Percentiles rank a stretch among this genome's conserved stretches.
These are phyloP conservation scores for Excalfactoria chinensis DNA, from an alignment of 2,113 vertebrate species.

Conservation along the genomic window DNA sequence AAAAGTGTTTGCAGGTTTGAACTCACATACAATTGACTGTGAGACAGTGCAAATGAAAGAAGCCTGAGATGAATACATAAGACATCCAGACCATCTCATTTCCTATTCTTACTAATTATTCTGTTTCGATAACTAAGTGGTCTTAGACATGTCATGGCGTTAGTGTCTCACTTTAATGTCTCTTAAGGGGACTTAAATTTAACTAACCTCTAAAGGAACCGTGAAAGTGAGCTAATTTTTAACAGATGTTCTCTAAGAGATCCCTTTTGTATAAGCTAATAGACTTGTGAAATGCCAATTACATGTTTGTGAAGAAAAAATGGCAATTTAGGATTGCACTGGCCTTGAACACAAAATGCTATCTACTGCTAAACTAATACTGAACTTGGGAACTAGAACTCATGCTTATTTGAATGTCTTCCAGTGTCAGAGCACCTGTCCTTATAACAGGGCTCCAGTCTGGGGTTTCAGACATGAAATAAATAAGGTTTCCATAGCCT, in stretches of 20 bases:
- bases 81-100: neutral
- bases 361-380: neutral
- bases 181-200: conserved; percentile 42
- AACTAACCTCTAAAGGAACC: neutral
- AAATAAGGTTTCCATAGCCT: neutral
- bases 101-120: neutral
- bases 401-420: neutral
- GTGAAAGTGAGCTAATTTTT: conserved; percentile 38
- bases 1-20: conserved; percentile 49
- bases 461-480: neutral
- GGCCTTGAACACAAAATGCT: neutral
- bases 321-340: neutral
- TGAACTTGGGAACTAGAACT: neutral
- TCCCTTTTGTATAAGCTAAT: neutral
- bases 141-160: neutral
- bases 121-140: neutral
- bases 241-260: neutral
- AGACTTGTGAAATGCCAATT: neutral
- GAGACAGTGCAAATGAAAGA: neutral
- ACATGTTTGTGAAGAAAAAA: neutral
- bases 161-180: neutral
- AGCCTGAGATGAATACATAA: neutral
- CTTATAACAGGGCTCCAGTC: neutral
- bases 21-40: neutral
- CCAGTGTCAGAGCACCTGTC: neutral